Evolutionary conservation across 1,140 invertebrate genomes (phyloP).

Genomic region (Caenorhabditis briggsae): DNA sequence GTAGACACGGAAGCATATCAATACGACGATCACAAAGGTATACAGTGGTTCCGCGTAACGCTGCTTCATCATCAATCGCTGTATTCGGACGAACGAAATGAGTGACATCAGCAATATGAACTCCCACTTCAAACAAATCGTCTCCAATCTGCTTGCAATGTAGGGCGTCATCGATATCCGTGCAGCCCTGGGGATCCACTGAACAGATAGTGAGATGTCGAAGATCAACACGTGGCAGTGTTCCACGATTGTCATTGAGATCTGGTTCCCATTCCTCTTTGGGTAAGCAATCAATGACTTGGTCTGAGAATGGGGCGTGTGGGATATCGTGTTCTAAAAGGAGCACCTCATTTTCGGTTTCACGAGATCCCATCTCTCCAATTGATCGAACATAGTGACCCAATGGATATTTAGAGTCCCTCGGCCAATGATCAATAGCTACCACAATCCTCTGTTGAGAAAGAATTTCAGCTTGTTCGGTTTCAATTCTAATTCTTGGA

Average conservation of each 20-base stretch:
- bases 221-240: conserved; percentile 69
- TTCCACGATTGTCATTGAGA: conserved; percentile 15
- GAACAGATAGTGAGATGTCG: conserved; percentile 90
- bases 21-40: conserved; percentile 78
- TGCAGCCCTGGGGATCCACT: conserved; percentile 84
- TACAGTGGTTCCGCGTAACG: conserved; percentile 73
- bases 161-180: conserved; percentile 98
- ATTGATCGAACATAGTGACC: conserved; percentile 89
- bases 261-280: conserved; percentile 85
- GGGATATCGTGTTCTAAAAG: conserved; percentile 97
- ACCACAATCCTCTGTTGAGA: conserved; percentile 88
- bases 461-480: conserved; percentile 87
- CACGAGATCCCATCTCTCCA: conserved; percentile 87
- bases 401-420: conserved; percentile 84
- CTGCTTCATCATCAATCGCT: conserved; percentile 83
- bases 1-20: conserved; percentile 83
- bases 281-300: conserved; percentile 92
- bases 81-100: conserved; percentile 91
- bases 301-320: conserved; percentile 92
- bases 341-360: conserved; percentile 91
- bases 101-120: conserved; percentile 92
- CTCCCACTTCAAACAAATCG: conserved; percentile 81
- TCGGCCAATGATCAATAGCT: conserved; percentile 91
- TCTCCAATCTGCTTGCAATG: conserved; percentile 83
- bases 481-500: conserved; percentile 91